Evolutionary conservation across 2,113 vertebrate genomes (phyloP).

Genomic region (Pomatostomus ruficeps): DNA sequence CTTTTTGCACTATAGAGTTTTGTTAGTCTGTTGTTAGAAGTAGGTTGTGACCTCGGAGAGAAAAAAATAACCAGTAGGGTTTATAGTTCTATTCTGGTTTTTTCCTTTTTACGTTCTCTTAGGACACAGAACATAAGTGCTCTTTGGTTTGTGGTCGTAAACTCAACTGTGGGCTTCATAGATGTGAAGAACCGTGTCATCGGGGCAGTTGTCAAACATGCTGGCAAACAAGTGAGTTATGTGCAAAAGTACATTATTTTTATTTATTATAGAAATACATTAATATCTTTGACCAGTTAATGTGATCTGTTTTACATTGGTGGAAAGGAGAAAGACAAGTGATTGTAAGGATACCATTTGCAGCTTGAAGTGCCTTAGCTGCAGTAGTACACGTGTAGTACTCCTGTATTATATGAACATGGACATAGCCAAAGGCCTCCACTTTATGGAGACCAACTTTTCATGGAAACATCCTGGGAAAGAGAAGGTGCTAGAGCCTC

Average conservation of each 20-base stretch:
- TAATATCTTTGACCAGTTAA: background rate
- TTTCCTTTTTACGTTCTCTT: background rate
- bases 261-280: background rate
- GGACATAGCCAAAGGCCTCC: background rate
- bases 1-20: background rate
- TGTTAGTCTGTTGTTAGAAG: background rate
- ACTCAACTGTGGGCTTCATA: conserved; percentile 93
- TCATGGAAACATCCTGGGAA: background rate
- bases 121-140: conserved; percentile 91
- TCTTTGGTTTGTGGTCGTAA: conserved; percentile 92
- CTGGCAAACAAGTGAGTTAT: conserved; percentile 93
- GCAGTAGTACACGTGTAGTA: background rate
- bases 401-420: background rate
- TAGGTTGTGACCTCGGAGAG: background rate
- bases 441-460: background rate
- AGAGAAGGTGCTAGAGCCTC: background rate
- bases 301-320: background rate
- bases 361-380: background rate
- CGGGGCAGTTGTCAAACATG: conserved; percentile 94
- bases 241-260: background rate
- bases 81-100: background rate
- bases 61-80: background rate
- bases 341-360: background rate
- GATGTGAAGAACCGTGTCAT: conserved; percentile 95
- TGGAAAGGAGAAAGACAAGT: background rate